phyloP scores from a whole-genome alignment of 2,113 vertebrate genomes.

The Echinops telfairi region DNA sequence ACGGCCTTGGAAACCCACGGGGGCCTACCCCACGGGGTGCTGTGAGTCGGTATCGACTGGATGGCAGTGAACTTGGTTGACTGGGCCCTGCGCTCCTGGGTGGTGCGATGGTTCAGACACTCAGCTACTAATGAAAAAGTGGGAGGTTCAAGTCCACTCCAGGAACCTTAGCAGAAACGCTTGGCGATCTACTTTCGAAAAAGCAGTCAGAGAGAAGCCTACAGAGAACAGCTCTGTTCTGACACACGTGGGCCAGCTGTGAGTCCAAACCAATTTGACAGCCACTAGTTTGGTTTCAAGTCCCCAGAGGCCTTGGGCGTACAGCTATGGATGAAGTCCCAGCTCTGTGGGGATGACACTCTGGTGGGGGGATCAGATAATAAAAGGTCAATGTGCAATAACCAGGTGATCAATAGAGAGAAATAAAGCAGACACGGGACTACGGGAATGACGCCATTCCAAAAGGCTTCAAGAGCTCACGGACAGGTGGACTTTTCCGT shows the following conservation, averaged over 20 bases:
- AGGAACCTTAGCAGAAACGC: background rate
- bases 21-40: no score
- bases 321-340: background rate
- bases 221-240: background rate
- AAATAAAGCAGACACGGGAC: background rate
- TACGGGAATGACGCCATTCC: rapidly evolving
- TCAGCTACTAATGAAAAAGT: background rate
- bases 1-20: no score
- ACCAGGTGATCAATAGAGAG: background rate
- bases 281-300: background rate
- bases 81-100: no score
- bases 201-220: background rate
- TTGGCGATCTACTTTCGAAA: background rate
- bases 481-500: no score
- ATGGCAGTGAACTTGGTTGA: no score
- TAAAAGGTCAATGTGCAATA: background rate
- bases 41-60: no score
- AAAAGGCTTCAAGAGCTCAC: no score
- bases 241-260: background rate
- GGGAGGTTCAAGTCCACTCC: background rate
- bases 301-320: background rate
- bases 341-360: background rate
- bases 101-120: background rate
- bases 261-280: background rate
- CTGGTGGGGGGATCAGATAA: background rate